Conservation (phyloP, 2,113 vertebrate species). For the Platichthys flesus region DNA sequence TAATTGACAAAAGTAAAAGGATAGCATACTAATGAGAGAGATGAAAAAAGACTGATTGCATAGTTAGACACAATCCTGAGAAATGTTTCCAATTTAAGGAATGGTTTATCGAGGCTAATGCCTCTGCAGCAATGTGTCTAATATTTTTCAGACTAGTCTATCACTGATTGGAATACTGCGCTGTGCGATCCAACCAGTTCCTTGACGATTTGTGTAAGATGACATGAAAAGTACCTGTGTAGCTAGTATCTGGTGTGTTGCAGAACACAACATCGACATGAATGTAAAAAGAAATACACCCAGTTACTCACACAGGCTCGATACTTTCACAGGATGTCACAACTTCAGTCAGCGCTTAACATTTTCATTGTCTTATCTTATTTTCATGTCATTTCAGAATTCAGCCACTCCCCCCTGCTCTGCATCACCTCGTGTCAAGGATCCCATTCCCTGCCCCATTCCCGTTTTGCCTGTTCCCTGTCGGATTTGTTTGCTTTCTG, state of each 20-base stretch:
- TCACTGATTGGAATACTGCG: background rate
- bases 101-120: conserved; percentile 25
- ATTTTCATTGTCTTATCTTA: too few species aligned
- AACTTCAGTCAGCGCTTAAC: too few species aligned
- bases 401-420: too few species aligned
- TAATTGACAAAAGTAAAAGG: background rate
- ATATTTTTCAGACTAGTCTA: conserved; percentile 19
- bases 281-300: background rate
- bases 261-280: background rate
- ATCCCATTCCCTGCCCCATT: too few species aligned
- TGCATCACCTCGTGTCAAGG: too few species aligned
- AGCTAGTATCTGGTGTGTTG: background rate
- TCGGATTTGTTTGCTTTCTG: too few species aligned
- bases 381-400: too few species aligned
- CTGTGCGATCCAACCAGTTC: background rate
- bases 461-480: too few species aligned
- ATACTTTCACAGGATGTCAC: background rate
- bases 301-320: background rate
- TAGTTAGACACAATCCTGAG: conserved; percentile 8
- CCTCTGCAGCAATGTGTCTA: conserved; percentile 16
- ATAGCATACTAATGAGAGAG: conserved; percentile 23
- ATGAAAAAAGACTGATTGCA: conserved; percentile 33
- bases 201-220: background rate
- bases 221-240: background rate
- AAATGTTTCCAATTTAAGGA: conserved; percentile 46